Base-by-base conservation (phyloP, 2,797 vertebrate species). In the Lithobates pipiens region DNA sequence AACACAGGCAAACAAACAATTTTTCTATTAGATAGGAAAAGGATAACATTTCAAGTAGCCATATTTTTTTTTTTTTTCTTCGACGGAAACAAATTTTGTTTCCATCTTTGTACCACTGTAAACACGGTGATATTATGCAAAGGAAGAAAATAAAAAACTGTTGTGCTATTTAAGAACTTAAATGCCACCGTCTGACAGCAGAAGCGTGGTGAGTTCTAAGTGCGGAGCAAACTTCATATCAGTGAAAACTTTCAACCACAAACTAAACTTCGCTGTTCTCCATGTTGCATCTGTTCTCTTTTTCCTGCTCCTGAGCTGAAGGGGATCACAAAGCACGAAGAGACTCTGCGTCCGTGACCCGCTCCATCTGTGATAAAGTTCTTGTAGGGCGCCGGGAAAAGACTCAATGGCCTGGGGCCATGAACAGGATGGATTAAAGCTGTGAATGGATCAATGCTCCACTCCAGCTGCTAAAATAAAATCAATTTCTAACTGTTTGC, bases 401-500 rank as follows among this genome's bases (percentile, higher is more conserved):
- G 72, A 85, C 50, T 13, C 68, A 44, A 5, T 0, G 3, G 80
- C 81, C 77, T 2, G 1, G 65, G 84, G 85, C 72, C 85, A 2
- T 13, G 18, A 54, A 78, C 23, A 27, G 86, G 87, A 85, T 11
- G 83, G 88, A 86, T 88, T 71, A 69, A 9, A 44, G 75, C 50
- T 3, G 54, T 76, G 77, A 81, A 70, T 3, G n/a, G 85, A 85
- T 88, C 23, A n/a, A 86, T 79, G 69, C 84, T 76, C 42, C 5
- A 0, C 74, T 86, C 89, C 70, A 25, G 85, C 76, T 80, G 85
- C 77, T 50, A 39, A 76, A 79, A 73, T 87, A 83, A 83, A 87
- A 87, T 87, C 85, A 87, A 87, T 87, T 83, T 87, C 85, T 87
- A 80, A 77, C 80, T 80, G 85, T 80, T 77, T 87, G 85, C 81